Conservation (phyloP, 2,888 invertebrate species). For the Tromatobia lineatoria region DNA sequence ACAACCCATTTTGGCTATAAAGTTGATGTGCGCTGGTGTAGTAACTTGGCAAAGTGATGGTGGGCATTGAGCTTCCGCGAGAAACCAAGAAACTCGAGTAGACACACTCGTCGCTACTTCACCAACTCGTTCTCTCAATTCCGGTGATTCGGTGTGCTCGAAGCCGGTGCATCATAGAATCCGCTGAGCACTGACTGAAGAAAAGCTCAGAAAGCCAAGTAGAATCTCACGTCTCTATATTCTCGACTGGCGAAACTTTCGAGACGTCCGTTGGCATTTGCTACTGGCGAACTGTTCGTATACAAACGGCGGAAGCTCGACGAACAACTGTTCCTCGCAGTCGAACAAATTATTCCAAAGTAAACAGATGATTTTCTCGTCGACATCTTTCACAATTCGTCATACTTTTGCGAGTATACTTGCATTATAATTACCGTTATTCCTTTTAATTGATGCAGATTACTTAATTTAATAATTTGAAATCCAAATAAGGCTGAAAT, state of each 20-base stretch:
- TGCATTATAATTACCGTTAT: not conserved
- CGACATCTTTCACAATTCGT: conserved; percentile 24
- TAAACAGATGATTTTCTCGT: conserved; percentile 24
- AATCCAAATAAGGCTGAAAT: not conserved
- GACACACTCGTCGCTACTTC: conserved; percentile 49
- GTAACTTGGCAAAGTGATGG: conserved; percentile 23
- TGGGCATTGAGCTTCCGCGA: conserved; percentile 27
- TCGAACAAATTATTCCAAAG: conserved; percentile 49
- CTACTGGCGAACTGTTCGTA: not conserved
- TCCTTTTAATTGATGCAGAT: not conserved
- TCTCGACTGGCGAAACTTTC: conserved; percentile 17
- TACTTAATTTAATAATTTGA: not conserved
- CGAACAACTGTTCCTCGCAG: conserved; percentile 9
- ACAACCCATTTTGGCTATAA: conserved; percentile 4
- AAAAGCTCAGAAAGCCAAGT: conserved; percentile 27
- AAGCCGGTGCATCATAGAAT: conserved; percentile 20
- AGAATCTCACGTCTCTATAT: conserved; percentile 6
- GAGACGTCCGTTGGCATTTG: not conserved
- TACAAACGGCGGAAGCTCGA: not conserved
- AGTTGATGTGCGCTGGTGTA: not conserved
- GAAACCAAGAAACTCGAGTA: conserved; percentile 56
- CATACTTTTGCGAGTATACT: not conserved
- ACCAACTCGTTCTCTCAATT: conserved; percentile 43
- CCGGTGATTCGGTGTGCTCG: conserved; percentile 24
- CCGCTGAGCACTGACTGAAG: conserved; percentile 15